Evolutionary conservation across 2,888 invertebrate species (phyloP).

Genomic region (Chironomus tentans): DNA sequence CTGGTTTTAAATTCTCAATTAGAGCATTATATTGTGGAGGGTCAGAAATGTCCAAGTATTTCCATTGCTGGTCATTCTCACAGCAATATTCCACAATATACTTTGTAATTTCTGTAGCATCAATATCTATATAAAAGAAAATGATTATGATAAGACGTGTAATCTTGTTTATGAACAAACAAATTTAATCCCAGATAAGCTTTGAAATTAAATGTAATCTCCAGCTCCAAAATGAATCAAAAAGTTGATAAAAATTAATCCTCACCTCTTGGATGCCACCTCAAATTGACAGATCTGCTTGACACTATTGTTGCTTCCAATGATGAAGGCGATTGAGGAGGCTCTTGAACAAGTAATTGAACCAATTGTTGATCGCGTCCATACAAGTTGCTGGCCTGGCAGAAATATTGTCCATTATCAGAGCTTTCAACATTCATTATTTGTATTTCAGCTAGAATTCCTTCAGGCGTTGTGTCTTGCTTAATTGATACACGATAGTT

Average conservation of each 20-base stretch:
- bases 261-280: slow-evolving; percentile 61
- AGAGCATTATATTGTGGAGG: slow-evolving; percentile 55
- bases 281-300: slow-evolving; percentile 63
- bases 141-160: too few species aligned
- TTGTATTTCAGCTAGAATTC: slow-evolving; percentile 60
- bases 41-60: slow-evolving; percentile 55
- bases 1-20: slow-evolving; percentile 60
- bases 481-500: slow-evolving; percentile 58
- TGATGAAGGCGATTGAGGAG: slow-evolving; percentile 59
- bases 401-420: slow-evolving; percentile 69
- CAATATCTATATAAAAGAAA: slow-evolving; percentile 32
- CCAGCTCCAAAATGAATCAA: too few species aligned
- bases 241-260: too few species aligned
- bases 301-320: slow-evolving; percentile 59
- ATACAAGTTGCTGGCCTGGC: slow-evolving; percentile 66
- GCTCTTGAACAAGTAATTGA: slow-evolving; percentile 65
- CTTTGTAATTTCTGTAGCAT: slow-evolving; percentile 60
- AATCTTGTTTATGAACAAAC: too few species aligned
- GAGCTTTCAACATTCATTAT: slow-evolving; percentile 57
- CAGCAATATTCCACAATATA: slow-evolving; percentile 60
- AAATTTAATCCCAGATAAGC: too few species aligned
- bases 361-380: slow-evolving; percentile 63
- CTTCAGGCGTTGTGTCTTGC: slow-evolving; percentile 59
- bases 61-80: slow-evolving; percentile 55
- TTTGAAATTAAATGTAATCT: too few species aligned